These are phyloP conservation scores for Carduelis carduelis DNA, from an alignment of 2,797 vertebrate species.

Conservation along the genomic window DNA sequence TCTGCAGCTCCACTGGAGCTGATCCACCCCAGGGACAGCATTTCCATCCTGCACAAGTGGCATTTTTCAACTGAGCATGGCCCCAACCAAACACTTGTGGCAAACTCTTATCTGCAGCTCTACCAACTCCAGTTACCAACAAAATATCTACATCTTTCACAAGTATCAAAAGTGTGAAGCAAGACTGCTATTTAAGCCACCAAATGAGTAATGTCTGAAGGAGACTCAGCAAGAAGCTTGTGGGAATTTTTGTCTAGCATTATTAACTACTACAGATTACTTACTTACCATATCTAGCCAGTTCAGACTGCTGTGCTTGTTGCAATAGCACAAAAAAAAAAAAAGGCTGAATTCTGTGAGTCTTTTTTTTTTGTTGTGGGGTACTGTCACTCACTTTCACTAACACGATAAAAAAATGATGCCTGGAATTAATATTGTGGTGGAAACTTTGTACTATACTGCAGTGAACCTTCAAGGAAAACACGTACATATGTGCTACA, in stretches of 20 bases:
- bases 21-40: background rate
- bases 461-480: conserved; percentile 53
- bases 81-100: background rate
- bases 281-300: background rate
- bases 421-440: background rate
- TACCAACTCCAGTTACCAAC: background rate
- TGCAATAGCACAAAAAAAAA: conserved; percentile 10
- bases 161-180: conserved; percentile 6
- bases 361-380: conserved; percentile 1
- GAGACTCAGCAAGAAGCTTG: conserved; percentile 32
- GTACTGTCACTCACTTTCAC: conserved; percentile 58
- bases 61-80: background rate
- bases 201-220: conserved; percentile 44
- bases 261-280: conserved; percentile 26
- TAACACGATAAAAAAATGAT: conserved; percentile 43
- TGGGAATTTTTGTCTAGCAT: conserved; percentile 15
- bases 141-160: background rate
- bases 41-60: background rate
- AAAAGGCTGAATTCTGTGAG: conserved; percentile 5
- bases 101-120: background rate
- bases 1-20: background rate
- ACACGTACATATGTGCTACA: background rate
- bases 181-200: conserved; percentile 1
- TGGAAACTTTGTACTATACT: conserved; percentile 60
- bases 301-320: background rate